Conservation (phyloP, 1,140 invertebrate genomes). For the Hirudo medicinalis region DNA sequence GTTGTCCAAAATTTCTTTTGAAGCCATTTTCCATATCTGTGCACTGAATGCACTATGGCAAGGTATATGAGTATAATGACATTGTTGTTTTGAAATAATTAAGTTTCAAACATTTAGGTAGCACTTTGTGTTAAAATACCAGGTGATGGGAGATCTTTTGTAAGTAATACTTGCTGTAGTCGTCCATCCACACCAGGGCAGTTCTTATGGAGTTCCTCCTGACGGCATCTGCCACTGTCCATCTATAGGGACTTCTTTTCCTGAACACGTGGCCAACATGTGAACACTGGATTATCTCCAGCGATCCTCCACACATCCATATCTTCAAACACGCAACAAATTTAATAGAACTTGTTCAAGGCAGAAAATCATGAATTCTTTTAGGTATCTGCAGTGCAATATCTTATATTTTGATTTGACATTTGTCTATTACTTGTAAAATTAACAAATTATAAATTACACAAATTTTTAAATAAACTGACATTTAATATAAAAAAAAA, state of each 20-base stretch:
- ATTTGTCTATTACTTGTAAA: too few species aligned
- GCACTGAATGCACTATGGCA: background rate
- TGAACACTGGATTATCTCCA: constrained; percentile 89
- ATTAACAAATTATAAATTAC: too few species aligned
- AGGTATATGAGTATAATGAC: background rate
- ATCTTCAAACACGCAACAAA: background rate
- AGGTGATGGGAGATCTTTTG: constrained; percentile 45
- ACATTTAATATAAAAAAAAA: too few species aligned
- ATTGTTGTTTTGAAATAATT: background rate
- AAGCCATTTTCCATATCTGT: background rate
- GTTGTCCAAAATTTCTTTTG: background rate
- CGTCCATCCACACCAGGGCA: constrained; percentile 63
- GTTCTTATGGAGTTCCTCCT: constrained; percentile 45
- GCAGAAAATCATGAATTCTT: too few species aligned
- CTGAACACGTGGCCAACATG: constrained; percentile 95
- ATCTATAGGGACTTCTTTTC: constrained; percentile 31
- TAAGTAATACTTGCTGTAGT: constrained; percentile 70
- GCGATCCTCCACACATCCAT: constrained; percentile 47
- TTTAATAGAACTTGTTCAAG: too few species aligned
- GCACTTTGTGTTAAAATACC: background rate
- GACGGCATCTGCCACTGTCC: constrained; percentile 55
- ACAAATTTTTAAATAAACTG: too few species aligned
- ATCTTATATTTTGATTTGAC: too few species aligned
- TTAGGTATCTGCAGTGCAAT: too few species aligned
- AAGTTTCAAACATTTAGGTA: too few species aligned